Base-by-base conservation (phyloP, 2,797 vertebrate species). In the Falco concolor region DNA sequence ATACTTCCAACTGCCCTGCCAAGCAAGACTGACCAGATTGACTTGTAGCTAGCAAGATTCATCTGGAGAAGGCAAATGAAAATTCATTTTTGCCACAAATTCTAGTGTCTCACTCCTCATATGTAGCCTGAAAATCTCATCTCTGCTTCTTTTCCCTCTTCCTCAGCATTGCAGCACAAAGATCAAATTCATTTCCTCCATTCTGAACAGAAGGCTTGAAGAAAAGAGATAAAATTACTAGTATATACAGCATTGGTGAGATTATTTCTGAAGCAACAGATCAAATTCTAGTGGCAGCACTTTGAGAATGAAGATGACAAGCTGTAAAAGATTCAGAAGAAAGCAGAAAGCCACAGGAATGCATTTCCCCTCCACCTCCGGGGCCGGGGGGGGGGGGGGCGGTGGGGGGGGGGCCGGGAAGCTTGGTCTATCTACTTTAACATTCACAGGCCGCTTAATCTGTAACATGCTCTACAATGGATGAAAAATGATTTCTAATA, bases 241-340 rank as follows among this genome's bases (percentile, higher is more conserved):
- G 45, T 52, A 72, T 83, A 81, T 83, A 77, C 60, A 79, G 56
- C 54, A 94, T 85, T 8, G 38, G 72, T 80, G 78, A 87, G 88
- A 96, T 90, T 95, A 96, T 90, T 95, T n/a, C 53, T 95, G 78
- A 95, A 95, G 93, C 59, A 95, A 77, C 67, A 79, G 63, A 90
- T 94, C 64, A 87, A 92, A 90, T 94, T 93, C 90, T 87, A 92
- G 86, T 78, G 65, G 75, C 65, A 89, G 90, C 57, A 91, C 64
- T 95, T 94, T 63, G 42, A 87, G 84, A 93, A 92, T 54, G 79
- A 93, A 90, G 87, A 89, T 81, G 78, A 93, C 52, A 89, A 95
- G 90, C 79, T 69, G 69, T 61, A 85, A 83, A 91, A 80, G 68
- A 78, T 34, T 68, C 84, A 75, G 67, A 87, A 70, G 63, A 74